These are phyloP conservation scores for Hylaeus anthracinus DNA, from an alignment of 1,140 invertebrate genomes.

Conservation along the genomic window DNA sequence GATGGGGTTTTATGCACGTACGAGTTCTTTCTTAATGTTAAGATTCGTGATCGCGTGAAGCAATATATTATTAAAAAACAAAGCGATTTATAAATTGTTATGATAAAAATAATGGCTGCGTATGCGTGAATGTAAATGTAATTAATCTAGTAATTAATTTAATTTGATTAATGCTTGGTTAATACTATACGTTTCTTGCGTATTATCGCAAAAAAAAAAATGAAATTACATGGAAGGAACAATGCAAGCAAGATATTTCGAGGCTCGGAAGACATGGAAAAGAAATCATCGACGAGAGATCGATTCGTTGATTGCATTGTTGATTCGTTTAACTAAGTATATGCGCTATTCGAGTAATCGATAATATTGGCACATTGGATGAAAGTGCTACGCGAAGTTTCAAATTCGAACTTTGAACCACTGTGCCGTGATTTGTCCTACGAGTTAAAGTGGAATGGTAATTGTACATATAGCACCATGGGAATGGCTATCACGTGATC, in stretches of 20 bases:
- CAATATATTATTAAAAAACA: conserved; percentile 36
- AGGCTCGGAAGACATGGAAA: background rate
- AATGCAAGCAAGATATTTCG: conserved; percentile 19
- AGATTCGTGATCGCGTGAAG: conserved; percentile 28
- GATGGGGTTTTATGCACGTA: conserved; percentile 25
- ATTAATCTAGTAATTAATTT: conserved; percentile 22
- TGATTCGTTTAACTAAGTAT: conserved; percentile 19
- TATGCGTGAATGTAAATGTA: background rate
- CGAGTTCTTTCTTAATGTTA: conserved; percentile 46
- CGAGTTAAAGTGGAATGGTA: conserved; percentile 24
- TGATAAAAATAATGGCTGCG: conserved; percentile 33
- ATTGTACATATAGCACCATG: conserved; percentile 52
- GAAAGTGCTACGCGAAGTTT: conserved; percentile 24
- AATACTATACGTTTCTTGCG: conserved; percentile 17
- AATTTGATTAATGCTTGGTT: conserved; percentile 42
- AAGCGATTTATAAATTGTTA: conserved; percentile 28
- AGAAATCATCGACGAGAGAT: background rate
- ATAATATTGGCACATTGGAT: conserved; percentile 55
- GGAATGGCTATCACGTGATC: conserved; percentile 37
- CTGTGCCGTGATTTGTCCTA: conserved; percentile 18
- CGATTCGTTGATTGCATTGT: conserved; percentile 17
- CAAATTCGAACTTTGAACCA: background rate
- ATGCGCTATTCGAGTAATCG: conserved; percentile 24
- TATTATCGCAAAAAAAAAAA: background rate
- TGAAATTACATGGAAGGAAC: background rate